A percentile compares a stretch with the other conserved stretches of the same genome.
phyloP scores from a whole-genome alignment of 2,797 vertebrate species.

The Diglossa cyanea region DNA sequence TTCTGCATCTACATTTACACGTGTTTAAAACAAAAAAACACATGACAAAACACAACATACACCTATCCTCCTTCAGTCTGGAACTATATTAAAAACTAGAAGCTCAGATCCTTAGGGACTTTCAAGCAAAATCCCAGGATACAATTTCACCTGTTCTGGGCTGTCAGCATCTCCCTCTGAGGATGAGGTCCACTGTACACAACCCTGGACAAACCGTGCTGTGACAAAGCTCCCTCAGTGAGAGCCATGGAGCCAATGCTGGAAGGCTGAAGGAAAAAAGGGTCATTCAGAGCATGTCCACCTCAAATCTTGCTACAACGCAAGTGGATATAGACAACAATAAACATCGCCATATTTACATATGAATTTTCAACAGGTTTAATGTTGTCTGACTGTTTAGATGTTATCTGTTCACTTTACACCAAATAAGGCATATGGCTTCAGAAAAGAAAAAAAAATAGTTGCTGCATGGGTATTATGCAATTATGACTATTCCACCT shows the following conservation, averaged over 20 bases:
- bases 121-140: background rate
- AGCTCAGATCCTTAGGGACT: background rate
- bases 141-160: slow-evolving; percentile 89
- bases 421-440: background rate
- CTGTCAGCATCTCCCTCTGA: slow-evolving; percentile 94
- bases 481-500: background rate
- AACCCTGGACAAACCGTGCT: slow-evolving; percentile 91
- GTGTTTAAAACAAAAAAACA: background rate
- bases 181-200: slow-evolving; percentile 95
- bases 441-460: background rate
- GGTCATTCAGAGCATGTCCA: background rate
- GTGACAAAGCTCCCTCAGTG: slow-evolving; percentile 93
- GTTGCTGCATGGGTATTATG: background rate
- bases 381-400: background rate
- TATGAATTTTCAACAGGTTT: background rate
- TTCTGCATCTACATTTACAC: background rate
- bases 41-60: background rate
- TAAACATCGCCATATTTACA: background rate
- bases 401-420: background rate
- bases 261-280: slow-evolving; percentile 83
- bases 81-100: background rate
- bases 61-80: background rate
- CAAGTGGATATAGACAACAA: background rate
- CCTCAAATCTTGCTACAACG: background rate
- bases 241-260: slow-evolving; percentile 94